Evolutionary conservation across 2,888 invertebrate genomes (phyloP).

Genomic region (Scaptomyza tumidula): DNA sequence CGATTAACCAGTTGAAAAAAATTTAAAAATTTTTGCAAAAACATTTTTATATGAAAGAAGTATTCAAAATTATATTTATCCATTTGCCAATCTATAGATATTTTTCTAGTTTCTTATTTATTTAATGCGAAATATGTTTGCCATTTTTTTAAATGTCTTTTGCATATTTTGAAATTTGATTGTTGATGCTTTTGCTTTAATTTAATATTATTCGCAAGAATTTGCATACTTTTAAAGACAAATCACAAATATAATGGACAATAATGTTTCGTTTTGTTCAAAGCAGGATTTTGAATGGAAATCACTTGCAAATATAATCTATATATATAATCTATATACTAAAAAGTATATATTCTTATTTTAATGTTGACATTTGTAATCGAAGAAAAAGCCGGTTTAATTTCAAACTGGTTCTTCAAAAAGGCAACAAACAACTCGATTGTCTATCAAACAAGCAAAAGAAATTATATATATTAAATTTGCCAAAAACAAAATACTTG

Average conservation of each 20-base stretch:
- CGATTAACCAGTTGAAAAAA: too few species aligned
- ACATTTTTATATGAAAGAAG: too few species aligned
- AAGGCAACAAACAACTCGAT: not conserved
- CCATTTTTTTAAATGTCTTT: not conserved
- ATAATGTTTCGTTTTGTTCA: not conserved
- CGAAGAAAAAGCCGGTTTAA: not conserved
- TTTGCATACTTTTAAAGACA: not conserved
- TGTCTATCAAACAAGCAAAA: not conserved
- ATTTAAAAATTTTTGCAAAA: too few species aligned
- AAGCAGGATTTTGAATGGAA: not conserved
- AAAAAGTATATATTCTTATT: not conserved
- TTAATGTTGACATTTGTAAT: not conserved
- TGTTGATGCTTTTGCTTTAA: not conserved
- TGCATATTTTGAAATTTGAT: not conserved
- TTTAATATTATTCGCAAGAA: not conserved
- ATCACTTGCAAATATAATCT: not conserved
- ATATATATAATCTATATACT: not conserved
- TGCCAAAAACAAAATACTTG: not conserved
- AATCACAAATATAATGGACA: not conserved
- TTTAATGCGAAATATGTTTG: not conserved
- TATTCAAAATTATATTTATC: too few species aligned
- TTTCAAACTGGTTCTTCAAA: conserved; percentile 18
- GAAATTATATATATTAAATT: not conserved
- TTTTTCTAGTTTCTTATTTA: not conserved
- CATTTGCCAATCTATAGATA: too few species aligned